Evolutionary conservation across 2,113 vertebrate species (phyloP), one percentile per base, ranked within the genome.

Genomic region (Oostethus manadensis): DNA sequence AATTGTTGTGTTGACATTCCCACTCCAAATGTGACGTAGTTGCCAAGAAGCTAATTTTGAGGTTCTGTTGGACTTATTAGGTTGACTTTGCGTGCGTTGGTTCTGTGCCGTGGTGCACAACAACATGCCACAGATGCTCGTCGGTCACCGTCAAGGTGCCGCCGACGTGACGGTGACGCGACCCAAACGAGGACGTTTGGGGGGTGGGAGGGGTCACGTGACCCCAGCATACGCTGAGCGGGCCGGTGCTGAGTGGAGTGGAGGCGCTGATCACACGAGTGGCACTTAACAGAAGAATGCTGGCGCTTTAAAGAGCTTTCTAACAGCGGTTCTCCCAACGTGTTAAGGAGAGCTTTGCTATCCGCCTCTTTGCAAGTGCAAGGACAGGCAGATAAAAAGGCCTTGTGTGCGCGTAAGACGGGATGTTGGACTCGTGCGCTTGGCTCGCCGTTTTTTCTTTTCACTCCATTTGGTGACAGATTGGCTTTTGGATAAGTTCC

Each of bases 401-500:
- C 68, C 74, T 78, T 57, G 64, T 71, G 61, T 62, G 62, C 62
- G 64, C 10, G 68, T 55, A 60, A 78, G 66, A 61, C 68, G 72
- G 71, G 63, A 74, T 81, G 71, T 83, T 84, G 77, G 79, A 78
- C 22, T 74, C 79, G 71, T 80, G 64, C 70, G 78, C 62, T 81
- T 80, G 77, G 84, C 81, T 81, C 79, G 81, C 61, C 11, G 69
- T 72, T 73, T 60, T 70, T 68, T 66, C 13, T 42, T 54, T 60
- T 71, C 63, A 20, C 74, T 84, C 79, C 75, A 73, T 73, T 81
- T 81, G 85, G 76, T 81, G 78, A 81, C 83, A 88, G 82, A 83
- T 86, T 77, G 81, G 78, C 68, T 83, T 42, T 87, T 85, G 82
- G 86, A 82, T 83, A 82, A 79, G 79, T 84, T 74, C 76, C 64